Evolutionary conservation across 2,113 vertebrate species (phyloP), one percentile per base, ranked within the genome.

Genomic region (Genyomyrus donnyi): DNA sequence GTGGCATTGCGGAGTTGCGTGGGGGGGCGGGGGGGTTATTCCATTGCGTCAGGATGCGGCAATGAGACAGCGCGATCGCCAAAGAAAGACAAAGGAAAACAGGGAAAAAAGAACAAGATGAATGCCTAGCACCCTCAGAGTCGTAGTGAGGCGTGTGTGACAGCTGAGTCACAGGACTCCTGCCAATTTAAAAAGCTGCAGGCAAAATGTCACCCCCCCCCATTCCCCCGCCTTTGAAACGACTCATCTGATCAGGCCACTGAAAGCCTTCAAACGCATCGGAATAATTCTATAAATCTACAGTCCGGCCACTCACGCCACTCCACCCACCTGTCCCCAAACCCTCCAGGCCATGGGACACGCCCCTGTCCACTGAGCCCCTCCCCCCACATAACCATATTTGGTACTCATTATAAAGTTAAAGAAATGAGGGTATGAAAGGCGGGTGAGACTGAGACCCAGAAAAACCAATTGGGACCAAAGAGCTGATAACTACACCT

Each of bases 171-270:
- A 88, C 42, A n/a, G 13, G 3, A 27, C 90, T 88, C 74, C 87
- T 48, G 90, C 70, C 66, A 62, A 11, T 42, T 48, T 45, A 49
- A 70, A 70, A 91, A 88, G 52, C 90, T 45, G 86, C 50, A 85
- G 45, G 90, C 74, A 74, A 90, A 80, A 91, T 88, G 86, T 85
- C 89, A 88, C 50, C 50, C 85, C 85, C 85, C 80, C 88, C 88
- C 24, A 24, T 9, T 17, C 42, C 88, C 48, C 24, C 5, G 9
- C 19, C 88, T 58, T 89, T 62, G 50, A 89, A 62, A 85, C 21
- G 39, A 56, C 89, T 45, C 24, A 5, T 84, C 80, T 27, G 88
- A 56, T 31, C 50, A 21, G 74, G 17, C 27, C 49, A 13, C 42
- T 52, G 48, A 50, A 83, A 89, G 11, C n/a, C 42, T 62, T 62